Percentiles rank a stretch among this genome's conserved stretches.
Conservation (phyloP, 1,140 invertebrate genomes). For the Oryctes rhinoceros region DNA sequence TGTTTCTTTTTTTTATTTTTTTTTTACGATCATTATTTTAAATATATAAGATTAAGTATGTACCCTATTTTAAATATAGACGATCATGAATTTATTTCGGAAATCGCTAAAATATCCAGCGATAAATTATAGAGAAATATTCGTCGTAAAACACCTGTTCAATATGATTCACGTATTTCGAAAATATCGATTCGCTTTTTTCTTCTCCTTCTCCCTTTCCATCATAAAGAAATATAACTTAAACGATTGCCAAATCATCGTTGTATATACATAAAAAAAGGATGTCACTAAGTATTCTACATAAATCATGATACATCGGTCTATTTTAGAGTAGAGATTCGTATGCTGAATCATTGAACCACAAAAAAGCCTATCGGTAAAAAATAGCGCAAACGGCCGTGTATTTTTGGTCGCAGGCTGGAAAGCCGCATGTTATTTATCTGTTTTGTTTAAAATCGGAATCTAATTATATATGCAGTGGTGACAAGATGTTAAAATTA, state of each 20-base stretch:
- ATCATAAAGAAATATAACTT: neutral
- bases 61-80: neutral
- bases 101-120: conserved; percentile 16
- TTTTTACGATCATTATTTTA: neutral
- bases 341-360: conserved; percentile 2
- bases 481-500: conserved; percentile 17
- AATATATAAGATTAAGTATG: neutral
- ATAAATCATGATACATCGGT: conserved; percentile 30
- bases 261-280: conserved; percentile 22
- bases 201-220: neutral
- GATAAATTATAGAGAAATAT: conserved; percentile 5
- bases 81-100: conserved; percentile 2
- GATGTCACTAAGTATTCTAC: conserved; percentile 12
- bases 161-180: conserved; percentile 10
- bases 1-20: neutral
- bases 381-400: neutral
- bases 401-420: neutral
- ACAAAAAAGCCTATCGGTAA: conserved; percentile 1
- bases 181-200: conserved; percentile 28
- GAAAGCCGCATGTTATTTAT: conserved; percentile 19
- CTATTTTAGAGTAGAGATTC: conserved; percentile 6
- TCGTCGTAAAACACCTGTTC: conserved; percentile 7
- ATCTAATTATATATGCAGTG: conserved; percentile 24
- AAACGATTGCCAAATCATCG: neutral
- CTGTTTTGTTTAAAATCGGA: conserved; percentile 3